Base-by-base conservation (phyloP, 2,113 vertebrate genomes). In the Fukomys damarensis region DNA sequence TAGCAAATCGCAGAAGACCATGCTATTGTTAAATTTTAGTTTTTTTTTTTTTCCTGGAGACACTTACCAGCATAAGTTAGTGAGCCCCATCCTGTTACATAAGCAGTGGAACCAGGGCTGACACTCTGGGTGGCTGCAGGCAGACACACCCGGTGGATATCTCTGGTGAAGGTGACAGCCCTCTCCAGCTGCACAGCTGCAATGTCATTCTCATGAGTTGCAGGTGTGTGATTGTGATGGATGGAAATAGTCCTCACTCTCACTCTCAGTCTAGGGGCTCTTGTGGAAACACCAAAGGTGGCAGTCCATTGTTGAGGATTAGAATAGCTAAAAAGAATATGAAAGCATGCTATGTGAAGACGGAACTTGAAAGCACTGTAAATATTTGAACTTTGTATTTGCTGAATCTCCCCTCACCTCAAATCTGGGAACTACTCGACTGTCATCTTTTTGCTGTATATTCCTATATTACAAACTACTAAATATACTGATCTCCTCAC, bases 71-170 rank as follows among this genome's bases (percentile, higher is more conserved):
- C 93, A 32, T 86, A 95, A n/a, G 7, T 17, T 66, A 7, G n/a
- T 1, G 97, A 94, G 26, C 98, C 98, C 98, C 98, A 98, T 91
- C 98, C 98, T 61, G 98, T 98, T 52, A 98, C 97, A 52, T 97
- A 98, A n/a, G 97, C 98, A 0, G 66, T 41, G 24, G 97, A 97
- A 41, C 84, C 97, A 52, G 91, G 24, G 24, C 0, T 9, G 52
- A 97, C 94, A 30, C 32, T 94, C 65, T 94, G 95, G 3, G 70
- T 95, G 10, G 96, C 65, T 4, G 83, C 92, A n/a, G 98, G 98
- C 65, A 98, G 97, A 92, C 98, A 98, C 26, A 98, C 96, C 0
- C 63, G 97, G 12, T 87, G 97, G 74, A 98, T 97, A 43, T 91
- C 77, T 92, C 56, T 91, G 72, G 79, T 97, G 85, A 97, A 98